A percentile compares a stretch with the other conserved stretches of the same genome.
phyloP scores from a whole-genome alignment of 2,888 invertebrate genomes.

The Dendrolimus houi region DNA sequence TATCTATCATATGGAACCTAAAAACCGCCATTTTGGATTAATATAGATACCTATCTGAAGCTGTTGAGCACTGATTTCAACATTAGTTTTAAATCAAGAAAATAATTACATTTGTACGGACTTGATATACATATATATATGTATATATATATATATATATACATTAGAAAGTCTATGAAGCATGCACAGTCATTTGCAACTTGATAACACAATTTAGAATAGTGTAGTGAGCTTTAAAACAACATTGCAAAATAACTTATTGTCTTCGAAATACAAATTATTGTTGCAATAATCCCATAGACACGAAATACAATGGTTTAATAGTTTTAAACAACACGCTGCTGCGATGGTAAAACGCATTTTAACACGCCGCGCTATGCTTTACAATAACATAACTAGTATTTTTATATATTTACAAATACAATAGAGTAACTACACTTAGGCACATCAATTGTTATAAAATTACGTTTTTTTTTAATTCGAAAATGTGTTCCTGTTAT shows the following conservation, averaged over 20 bases:
- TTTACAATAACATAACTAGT: neutral
- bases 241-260: slow-evolving; percentile 35
- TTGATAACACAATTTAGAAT: too few species aligned
- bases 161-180: too few species aligned
- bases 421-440: slow-evolving; percentile 71
- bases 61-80: too few species aligned
- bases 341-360: slow-evolving; percentile 6
- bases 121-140: too few species aligned
- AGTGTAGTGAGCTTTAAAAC: slow-evolving; percentile 3
- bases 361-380: neutral
- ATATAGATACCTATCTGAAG: too few species aligned
- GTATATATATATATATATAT: too few species aligned
- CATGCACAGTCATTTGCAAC: too few species aligned
- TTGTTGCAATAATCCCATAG: slow-evolving; percentile 19
- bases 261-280: slow-evolving; percentile 44
- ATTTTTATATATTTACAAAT: slow-evolving; percentile 47
- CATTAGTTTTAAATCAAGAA: too few species aligned
- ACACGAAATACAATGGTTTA: slow-evolving; percentile 39
- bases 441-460: slow-evolving; percentile 78
- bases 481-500: slow-evolving; percentile 63
- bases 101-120: too few species aligned
- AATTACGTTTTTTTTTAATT: slow-evolving; percentile 68
- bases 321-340: slow-evolving; percentile 9
- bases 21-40: too few species aligned
- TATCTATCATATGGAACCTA: too few species aligned